A percentile compares a stretch with the other conserved stretches of the same genome.
These are phyloP conservation scores for Drosophila nannoptera DNA, from an alignment of 1,140 invertebrate species.

Conservation along the genomic window DNA sequence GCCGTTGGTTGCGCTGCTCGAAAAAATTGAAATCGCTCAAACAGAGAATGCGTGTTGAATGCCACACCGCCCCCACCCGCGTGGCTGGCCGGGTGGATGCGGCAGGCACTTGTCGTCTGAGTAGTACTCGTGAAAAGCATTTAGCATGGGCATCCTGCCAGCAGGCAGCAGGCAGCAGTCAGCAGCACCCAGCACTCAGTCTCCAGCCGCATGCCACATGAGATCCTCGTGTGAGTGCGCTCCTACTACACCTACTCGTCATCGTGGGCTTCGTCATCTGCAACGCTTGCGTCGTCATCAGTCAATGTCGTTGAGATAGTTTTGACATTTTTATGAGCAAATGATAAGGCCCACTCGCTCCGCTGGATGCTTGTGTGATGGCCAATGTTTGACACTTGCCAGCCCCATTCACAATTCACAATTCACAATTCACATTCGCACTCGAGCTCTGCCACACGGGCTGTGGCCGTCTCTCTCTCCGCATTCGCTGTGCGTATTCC, in stretches of 20 bases:
- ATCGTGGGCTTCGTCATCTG: conserved; percentile 9
- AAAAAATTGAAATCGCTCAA: conserved; percentile 65
- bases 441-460: conserved; percentile 3
- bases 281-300: conserved; percentile 53
- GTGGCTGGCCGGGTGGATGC: neutral
- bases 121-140: conserved; percentile 51
- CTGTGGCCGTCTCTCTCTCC: conserved; percentile 18
- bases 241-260: conserved; percentile 5
- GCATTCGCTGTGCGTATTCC: conserved; percentile 21
- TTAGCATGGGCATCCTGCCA: conserved; percentile 64
- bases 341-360: conserved; percentile 70
- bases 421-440: conserved; percentile 26
- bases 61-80: neutral
- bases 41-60: conserved; percentile 61
- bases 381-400: conserved; percentile 74
- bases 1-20: conserved; percentile 25
- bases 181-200: conserved; percentile 8
- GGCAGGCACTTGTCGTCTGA: conserved; percentile 53
- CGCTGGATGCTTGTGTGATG: conserved; percentile 61
- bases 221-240: conserved; percentile 41
- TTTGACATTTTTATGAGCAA: conserved; percentile 76
- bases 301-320: conserved; percentile 74
- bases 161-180: no score
- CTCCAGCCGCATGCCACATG: conserved; percentile 22
- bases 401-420: conserved; percentile 40